Evolutionary conservation across 2,888 invertebrate species (phyloP), one percentile per base, ranked within the genome.

Genomic region (Craniophora ligustri): DNA sequence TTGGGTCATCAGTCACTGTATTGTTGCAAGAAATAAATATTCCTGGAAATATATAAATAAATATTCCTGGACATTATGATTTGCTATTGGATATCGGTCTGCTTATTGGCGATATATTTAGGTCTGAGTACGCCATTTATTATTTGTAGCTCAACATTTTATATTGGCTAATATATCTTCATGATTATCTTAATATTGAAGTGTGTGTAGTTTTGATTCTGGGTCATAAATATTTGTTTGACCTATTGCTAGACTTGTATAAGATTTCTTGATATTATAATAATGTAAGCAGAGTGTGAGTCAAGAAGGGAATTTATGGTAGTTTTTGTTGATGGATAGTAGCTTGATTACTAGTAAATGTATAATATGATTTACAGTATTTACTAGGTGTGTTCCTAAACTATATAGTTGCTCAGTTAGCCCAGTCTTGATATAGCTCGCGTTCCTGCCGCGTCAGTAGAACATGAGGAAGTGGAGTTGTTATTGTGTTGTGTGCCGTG

Each of bases 161-260:
- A 44, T 53, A 50, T 30, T 8, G 23, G 28, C 39, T 39, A 35
- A 34, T 57, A 47, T 44, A 46, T 44, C 44, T 45, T 53, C 18
- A 41, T 54, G 23, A 48, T 53, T 54, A 54, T 48, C 47, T 53
- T 54, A 63, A 64, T 60, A 64, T 54, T 50, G 32, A 16, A 54
- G 45, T 63, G 54, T 49, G 47, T 48, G 38, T 58, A 56, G 44
- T 56, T 58, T 14, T 64, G 57, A 45, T 51, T 57, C 14, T 50
- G 68, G 61, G 57, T 51, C 57, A 55, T 68, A 61, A 65, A 62
- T 62, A 68, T 68, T 68, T 68, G 42, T 55, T 47, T 42, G 49
- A 47, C 46, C 54, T 38, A 57, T 38, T 61, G 48, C 49, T 38
- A 38, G 26, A 38, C 28, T 64, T 67, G 50, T 60, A 67, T 64